These are phyloP conservation scores for Adineta ricciae DNA, from an alignment of 2,888 invertebrate species.

Conservation along the genomic window DNA sequence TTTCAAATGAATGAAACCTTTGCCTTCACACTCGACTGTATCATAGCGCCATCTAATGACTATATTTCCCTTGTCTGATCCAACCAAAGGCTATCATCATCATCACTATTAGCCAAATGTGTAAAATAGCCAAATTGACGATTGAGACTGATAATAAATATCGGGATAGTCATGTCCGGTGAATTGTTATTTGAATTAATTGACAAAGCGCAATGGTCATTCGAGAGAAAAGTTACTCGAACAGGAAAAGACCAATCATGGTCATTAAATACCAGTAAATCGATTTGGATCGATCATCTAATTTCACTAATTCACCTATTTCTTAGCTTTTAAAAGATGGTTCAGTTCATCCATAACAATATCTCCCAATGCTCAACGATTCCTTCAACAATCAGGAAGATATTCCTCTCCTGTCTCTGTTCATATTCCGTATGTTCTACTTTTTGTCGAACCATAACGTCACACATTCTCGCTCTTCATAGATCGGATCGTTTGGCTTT, in stretches of 20 bases:
- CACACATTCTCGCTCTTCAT: background rate
- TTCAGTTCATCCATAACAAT: background rate
- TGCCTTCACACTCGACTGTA: background rate
- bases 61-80: background rate
- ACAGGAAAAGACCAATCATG: background rate
- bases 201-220: background rate
- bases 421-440: background rate
- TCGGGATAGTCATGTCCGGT: background rate
- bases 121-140: background rate
- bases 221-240: background rate
- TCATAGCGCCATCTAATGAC: background rate
- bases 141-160: background rate
- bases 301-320: too few species aligned
- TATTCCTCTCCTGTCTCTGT: background rate
- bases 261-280: background rate
- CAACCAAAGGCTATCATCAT: background rate
- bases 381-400: background rate
- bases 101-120: background rate
- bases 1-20: too few species aligned
- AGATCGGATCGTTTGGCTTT: background rate
- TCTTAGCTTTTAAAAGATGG: background rate
- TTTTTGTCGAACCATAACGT: too few species aligned
- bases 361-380: background rate
- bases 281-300: background rate
- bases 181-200: slow-evolving; percentile 9